Base-by-base conservation (phyloP, 2,797 vertebrate genomes). In the Crenichthys baileyi region DNA sequence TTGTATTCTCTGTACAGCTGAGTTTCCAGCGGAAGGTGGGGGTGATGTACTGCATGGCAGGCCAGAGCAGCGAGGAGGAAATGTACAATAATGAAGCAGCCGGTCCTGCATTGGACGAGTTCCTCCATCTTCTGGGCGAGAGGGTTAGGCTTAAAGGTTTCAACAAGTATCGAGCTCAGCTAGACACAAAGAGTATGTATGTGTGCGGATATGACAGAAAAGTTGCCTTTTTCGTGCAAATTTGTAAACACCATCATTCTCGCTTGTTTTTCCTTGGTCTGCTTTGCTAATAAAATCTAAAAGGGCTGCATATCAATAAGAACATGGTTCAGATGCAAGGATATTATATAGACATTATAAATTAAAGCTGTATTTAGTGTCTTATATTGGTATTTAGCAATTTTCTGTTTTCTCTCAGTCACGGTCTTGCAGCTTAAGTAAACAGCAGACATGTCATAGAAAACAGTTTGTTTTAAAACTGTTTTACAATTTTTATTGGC, bases 41-140 rank as follows among this genome's bases (percentile, higher is more conserved):
- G 86, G 96, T 99, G 93, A 99, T 99, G 98, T 99, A 99, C 94
- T 99, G 98, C 93, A 97, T 97, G 95, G 96, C 97, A 0, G 98
- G 97, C 75, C 98, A 99, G 93, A 99, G 98, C 95, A 97, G 97
- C 0, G 98, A 99, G 90, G 98, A 99, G 81, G 98, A 99, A 91
- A 99, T 99, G 98, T 99, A 99, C 92, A 99, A 99, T 88, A 99
- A 99, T 26, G 98, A 99, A 83, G 94, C 97, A 0, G 97, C 98
- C 0, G 97, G 98, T 63, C 97, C 97, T 0, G 98, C 97, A 7
- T 96, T 99, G 79, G 98, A 99, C 86, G 98, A 99, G 83, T 99
- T 99, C 93, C 97, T 99, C 75, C 97, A 99, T 93, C 96, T 99
- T 60, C 83, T 99, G 82, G 98, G 98, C 86, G 98, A 99, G 87